Base-by-base conservation (phyloP, 2,113 vertebrate species). In the Eulacestoma nigropectus region DNA sequence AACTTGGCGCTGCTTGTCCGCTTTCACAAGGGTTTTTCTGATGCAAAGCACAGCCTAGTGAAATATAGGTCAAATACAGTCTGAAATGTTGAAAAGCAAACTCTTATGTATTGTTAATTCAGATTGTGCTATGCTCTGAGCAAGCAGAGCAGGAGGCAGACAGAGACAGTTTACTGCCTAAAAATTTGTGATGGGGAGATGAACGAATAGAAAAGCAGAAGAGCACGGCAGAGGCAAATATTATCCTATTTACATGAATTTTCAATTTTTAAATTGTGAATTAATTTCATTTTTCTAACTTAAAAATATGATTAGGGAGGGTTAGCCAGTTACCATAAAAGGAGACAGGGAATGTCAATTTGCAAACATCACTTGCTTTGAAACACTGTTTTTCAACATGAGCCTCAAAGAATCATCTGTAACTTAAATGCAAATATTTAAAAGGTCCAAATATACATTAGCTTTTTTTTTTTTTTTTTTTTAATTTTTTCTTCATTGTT, bases 61-160 rank as follows among this genome's bases (percentile, higher is more conserved):
- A 88, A 90, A 84, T n/a, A 72, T 25, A 93, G 72, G 65, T 75
- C 67, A 86, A 92, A 90, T 62, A 67, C 5, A 32, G 5, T 26
- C 27, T 63, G 59, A 83, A 69, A 77, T n/a, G 21, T 13, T 80
- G 52, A 90, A 70, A 86, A 80, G 21, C 9, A 46, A 59, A 52
- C 12, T 55, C 14, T 17, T 75, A 42, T 23, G 42, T 80, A 39
- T 64, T 63, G 46, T 84, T 84, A 82, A 70, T 14, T 56, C 10
- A 41, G 32, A 27, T 20, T 67, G 25, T 86, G 20, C 37, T 87
- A 13, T 46, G 16, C 29, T 10, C 35, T 92, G 33, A 78, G 6
- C 59, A 85, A 87, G 57, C 26, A 90, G 41, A 93, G 26, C 37
- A 72, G 35, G 14, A 75, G 42, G 18, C 41, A 87, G 37, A 22